These are phyloP conservation scores for Polymixis lichenea DNA, from an alignment of 2,888 invertebrate species.

Conservation along the genomic window DNA sequence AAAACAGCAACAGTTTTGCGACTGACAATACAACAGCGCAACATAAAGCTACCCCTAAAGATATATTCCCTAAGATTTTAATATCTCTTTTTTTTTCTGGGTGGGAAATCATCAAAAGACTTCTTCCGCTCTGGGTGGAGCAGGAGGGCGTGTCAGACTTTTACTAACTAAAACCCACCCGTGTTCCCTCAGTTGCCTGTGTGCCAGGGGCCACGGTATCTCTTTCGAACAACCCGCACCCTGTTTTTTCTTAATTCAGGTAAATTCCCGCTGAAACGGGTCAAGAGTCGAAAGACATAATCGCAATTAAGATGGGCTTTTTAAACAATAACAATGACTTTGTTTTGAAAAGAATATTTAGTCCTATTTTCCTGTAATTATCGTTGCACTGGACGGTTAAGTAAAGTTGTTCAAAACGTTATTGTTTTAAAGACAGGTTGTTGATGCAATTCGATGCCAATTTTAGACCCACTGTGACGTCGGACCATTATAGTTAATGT, in stretches of 20 bases:
- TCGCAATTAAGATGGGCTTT: not conserved
- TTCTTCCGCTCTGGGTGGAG: too few species aligned
- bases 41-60: not conserved
- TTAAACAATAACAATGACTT: not conserved
- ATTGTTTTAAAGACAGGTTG: not conserved
- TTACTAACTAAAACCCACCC: too few species aligned
- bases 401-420: not conserved
- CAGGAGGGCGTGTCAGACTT: too few species aligned
- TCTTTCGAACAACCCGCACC: too few species aligned
- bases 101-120: too few species aligned
- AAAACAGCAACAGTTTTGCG: too few species aligned
- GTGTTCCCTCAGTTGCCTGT: too few species aligned
- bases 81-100: too few species aligned
- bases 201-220: too few species aligned
- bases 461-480: not conserved
- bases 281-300: not conserved
- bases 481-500: too few species aligned
- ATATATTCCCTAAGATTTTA: too few species aligned
- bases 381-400: not conserved
- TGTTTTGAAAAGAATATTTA: not conserved
- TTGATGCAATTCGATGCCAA: not conserved
- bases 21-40: not conserved
- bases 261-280: not conserved
- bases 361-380: constrained; percentile 7
- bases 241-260: too few species aligned